A percentile compares a stretch with the other conserved stretches of the same genome.
Conservation (phyloP, 2,888 invertebrate genomes). For the Elegia similella region DNA sequence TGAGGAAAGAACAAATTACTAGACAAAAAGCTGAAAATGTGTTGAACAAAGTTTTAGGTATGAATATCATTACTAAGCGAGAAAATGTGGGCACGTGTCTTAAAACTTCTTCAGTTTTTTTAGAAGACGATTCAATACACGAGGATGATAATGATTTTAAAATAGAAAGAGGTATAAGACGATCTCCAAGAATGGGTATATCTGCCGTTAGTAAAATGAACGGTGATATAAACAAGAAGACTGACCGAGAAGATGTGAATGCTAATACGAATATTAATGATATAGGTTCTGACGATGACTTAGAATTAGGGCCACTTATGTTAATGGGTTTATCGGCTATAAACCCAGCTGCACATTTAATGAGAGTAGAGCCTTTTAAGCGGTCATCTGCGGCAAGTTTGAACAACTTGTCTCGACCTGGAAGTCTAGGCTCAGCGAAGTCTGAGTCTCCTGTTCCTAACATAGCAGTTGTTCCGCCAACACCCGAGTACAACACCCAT, state of each 20-base stretch:
- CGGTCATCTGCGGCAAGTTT: slow-evolving; percentile 46
- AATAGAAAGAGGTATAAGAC: slow-evolving; percentile 65
- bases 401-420: slow-evolving; percentile 69
- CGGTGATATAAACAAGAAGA: slow-evolving; percentile 72
- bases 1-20: slow-evolving; percentile 69
- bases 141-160: slow-evolving; percentile 69
- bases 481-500: slow-evolving; percentile 82
- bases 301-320: slow-evolving; percentile 84
- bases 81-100: slow-evolving; percentile 69
- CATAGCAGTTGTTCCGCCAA: slow-evolving; percentile 88
- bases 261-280: slow-evolving; percentile 54
- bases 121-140: slow-evolving; percentile 68
- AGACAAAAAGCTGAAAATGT: slow-evolving; percentile 76
- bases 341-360: slow-evolving; percentile 82
- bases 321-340: slow-evolving; percentile 84
- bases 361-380: slow-evolving; percentile 82
- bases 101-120: slow-evolving; percentile 70
- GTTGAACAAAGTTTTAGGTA: slow-evolving; percentile 72
- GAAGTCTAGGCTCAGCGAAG: slow-evolving; percentile 60
- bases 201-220: slow-evolving; percentile 76
- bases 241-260: slow-evolving; percentile 64
- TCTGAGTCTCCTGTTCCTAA: slow-evolving; percentile 82
- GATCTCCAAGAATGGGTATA: slow-evolving; percentile 74
- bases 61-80: slow-evolving; percentile 71
- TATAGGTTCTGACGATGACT: slow-evolving; percentile 79